Evolutionary conservation across 2,888 invertebrate genomes (phyloP), one percentile per base, ranked within the genome.

Genomic region (Keiferia lycopersicella): DNA sequence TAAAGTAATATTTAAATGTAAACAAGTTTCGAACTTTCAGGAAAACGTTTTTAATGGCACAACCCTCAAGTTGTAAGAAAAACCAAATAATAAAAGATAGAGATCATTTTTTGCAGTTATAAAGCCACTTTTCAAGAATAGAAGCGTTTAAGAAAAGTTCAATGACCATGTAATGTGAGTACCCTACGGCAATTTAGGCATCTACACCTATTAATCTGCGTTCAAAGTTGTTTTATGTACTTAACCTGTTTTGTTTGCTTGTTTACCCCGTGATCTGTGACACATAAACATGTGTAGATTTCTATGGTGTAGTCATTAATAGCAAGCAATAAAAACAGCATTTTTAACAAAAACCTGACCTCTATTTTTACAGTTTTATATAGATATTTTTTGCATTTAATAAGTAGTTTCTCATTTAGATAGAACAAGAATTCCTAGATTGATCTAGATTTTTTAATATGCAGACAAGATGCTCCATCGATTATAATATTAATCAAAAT

Each of bases 21-120:
- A 57, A 57, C 56, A 8, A 30, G 56, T 57, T 57, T 57, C n/a
- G 16, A 22, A 56, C 10, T 56, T 56, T 20, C 50, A 16, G 50
- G 20, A 50, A 50, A 50, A 50, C 12, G 26, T 26, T n/a, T 50
- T 20, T 10, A 50, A 50, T 1, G 45, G 7, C 11, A 11, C n/a
- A 16, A 45, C n/a, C n/a, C n/a, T 45, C 11, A 11, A 3, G 12
- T 45, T 16, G 11, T 16, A 10, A 45, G 6, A 45, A 45, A 16
- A 45, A 11, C 16, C n/a, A 45, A 45, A 45, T 3, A 45, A 10
- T 0, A 7, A 45, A n/a, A 45, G 45, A 45, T 45, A 45, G n/a
- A 51, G 51, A 22, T 51, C 22, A 0, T 51, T 0, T 51, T 2
- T 10, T 20, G 20, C 2, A 18, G 51, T 51, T 18, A 22, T 51